These are phyloP conservation scores for Ophion ventricosus DNA, from an alignment of 2,888 invertebrate species.

Conservation along the genomic window DNA sequence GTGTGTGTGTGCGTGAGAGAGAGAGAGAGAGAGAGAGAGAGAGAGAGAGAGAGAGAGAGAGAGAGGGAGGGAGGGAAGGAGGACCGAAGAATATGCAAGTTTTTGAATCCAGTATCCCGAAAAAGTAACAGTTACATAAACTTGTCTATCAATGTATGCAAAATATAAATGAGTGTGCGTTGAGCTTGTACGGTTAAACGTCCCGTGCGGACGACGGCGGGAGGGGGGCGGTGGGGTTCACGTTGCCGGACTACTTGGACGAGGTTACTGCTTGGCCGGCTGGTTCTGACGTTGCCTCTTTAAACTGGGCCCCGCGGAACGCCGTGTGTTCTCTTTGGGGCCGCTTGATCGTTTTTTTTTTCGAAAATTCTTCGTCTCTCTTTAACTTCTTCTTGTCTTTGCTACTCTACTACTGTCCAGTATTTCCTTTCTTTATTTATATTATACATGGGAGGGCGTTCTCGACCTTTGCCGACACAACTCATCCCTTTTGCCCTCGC, in stretches of 20 bases:
- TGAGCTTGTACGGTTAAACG: slow-evolving; percentile 48
- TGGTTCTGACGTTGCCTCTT: slow-evolving; percentile 60
- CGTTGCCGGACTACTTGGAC: slow-evolving; percentile 56
- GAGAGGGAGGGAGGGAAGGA: background rate
- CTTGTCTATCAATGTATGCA: background rate
- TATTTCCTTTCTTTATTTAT: slow-evolving; percentile 21
- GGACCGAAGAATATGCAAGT: background rate
- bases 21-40: no score
- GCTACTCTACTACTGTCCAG: slow-evolving; percentile 21
- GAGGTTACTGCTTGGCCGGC: slow-evolving; percentile 45
- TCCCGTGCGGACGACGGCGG: slow-evolving; percentile 16
- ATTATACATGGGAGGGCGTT: slow-evolving; percentile 43
- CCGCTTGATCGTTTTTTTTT: slow-evolving; percentile 70
- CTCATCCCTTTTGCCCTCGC: slow-evolving; percentile 36
- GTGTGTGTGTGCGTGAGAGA: no score
- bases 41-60: background rate
- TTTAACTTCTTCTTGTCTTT: slow-evolving; percentile 17
- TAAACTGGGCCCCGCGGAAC: slow-evolving; percentile 70
- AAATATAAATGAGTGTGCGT: slow-evolving; percentile 21
- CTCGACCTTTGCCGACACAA: no score
- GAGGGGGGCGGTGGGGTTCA: slow-evolving; percentile 31
- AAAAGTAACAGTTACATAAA: slow-evolving; percentile 16
- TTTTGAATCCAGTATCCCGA: background rate
- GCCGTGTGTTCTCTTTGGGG: slow-evolving; percentile 67
- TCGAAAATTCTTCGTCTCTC: slow-evolving; percentile 56